Evolutionary conservation across 2,888 invertebrate species (phyloP).

Genomic region (Chrysolina oricalcia): DNA sequence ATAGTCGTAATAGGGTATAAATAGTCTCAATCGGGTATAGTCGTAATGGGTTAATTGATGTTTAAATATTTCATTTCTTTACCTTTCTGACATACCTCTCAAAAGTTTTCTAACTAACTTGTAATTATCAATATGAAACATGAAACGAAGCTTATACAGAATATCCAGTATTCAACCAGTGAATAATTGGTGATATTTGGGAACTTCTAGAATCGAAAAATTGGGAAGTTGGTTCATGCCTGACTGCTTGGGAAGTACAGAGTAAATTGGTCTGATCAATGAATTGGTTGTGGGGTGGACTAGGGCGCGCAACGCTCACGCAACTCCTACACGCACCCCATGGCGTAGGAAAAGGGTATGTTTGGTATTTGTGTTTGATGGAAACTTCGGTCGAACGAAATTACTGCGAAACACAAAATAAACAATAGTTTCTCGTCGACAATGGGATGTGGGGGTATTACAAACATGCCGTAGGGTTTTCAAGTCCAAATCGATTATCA

Average conservation of each 20-base stretch:
- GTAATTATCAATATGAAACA: too few species aligned
- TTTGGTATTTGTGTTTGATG: neutral
- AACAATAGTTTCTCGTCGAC: neutral
- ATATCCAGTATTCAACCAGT: too few species aligned
- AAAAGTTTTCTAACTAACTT: too few species aligned
- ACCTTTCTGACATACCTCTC: too few species aligned
- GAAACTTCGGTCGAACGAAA: neutral
- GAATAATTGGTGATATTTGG: too few species aligned
- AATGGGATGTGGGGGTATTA: neutral
- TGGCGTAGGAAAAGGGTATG: neutral
- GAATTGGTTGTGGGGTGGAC: neutral
- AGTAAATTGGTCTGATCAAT: neutral
- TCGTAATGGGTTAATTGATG: too few species aligned
- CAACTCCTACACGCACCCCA: neutral
- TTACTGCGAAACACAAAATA: neutral
- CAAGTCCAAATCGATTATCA: neutral
- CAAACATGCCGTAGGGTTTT: neutral
- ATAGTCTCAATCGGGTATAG: too few species aligned
- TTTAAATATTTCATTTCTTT: neutral
- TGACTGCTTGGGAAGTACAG: neutral
- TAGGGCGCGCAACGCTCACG: neutral
- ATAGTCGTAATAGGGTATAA: too few species aligned
- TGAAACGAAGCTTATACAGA: too few species aligned
- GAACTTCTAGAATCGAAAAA: too few species aligned
- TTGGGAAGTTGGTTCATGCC: neutral